Conservation (phyloP, 2,113 vertebrate genomes). For the Carassius auratus region DNA sequence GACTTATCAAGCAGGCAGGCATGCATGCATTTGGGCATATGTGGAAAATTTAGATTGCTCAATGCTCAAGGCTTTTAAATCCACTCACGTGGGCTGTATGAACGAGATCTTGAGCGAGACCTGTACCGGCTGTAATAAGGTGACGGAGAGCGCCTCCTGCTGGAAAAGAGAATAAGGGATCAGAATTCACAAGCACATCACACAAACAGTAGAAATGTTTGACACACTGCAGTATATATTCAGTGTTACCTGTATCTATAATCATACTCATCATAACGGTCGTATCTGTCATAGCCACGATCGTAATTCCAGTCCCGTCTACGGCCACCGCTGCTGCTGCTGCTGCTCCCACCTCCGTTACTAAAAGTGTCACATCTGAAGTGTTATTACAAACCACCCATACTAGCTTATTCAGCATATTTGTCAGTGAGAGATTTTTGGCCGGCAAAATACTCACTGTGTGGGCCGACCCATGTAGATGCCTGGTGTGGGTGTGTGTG, state of each 20-base stretch:
- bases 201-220: not conserved
- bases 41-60: slow-evolving; percentile 11
- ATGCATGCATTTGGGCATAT: not conserved
- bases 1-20: slow-evolving; percentile 8
- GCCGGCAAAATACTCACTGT: slow-evolving; percentile 78
- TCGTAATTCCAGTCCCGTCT: slow-evolving; percentile 86
- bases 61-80: slow-evolving; percentile 13
- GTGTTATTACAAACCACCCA: not conserved
- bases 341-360: slow-evolving; percentile 53
- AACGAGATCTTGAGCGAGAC: slow-evolving; percentile 89
- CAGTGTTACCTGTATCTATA: slow-evolving; percentile 85
- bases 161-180: slow-evolving; percentile 36
- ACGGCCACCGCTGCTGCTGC: slow-evolving; percentile 72
- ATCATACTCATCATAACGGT: slow-evolving; percentile 91
- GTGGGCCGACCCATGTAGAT: slow-evolving; percentile 94
- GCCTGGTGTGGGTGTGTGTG: slow-evolving; percentile 91
- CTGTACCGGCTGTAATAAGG: slow-evolving; percentile 91
- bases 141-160: slow-evolving; percentile 87
- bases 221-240: not conserved
- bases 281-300: slow-evolving; percentile 86
- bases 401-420: not conserved
- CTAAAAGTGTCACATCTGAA: slow-evolving; percentile 31
- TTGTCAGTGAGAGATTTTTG: slow-evolving; percentile 18
- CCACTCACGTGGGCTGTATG: slow-evolving; percentile 90
- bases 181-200: not conserved